A percentile compares a stretch with the other conserved stretches of the same genome.
phyloP scores from a whole-genome alignment of 2,888 invertebrate genomes.

The Odiellus spinosus region DNA sequence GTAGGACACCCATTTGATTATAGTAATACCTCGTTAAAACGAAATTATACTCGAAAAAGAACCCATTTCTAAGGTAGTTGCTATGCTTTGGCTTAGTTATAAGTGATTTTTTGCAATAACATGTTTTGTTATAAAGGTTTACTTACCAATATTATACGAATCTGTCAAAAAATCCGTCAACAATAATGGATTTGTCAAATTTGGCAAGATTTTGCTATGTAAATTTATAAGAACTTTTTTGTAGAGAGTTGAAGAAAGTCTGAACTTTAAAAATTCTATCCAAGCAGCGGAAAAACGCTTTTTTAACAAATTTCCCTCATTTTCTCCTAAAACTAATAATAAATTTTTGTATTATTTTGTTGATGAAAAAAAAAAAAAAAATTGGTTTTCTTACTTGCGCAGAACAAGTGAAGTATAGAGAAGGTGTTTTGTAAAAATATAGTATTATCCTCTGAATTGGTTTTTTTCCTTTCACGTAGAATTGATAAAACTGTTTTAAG shows the following conservation, averaged over 20 bases:
- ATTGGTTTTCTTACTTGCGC: neutral
- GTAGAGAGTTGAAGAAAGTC: slow-evolving; percentile 44
- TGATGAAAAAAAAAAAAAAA: neutral
- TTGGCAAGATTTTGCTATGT: slow-evolving; percentile 62
- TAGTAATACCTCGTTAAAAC: too few relatives aligned
- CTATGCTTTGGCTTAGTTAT: too few relatives aligned
- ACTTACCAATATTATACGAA: slow-evolving; percentile 58
- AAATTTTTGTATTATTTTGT: neutral
- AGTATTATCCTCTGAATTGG: too few relatives aligned
- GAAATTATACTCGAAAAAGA: too few relatives aligned
- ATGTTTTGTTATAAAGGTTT: too few relatives aligned
- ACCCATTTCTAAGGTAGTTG: too few relatives aligned
- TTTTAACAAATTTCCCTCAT: neutral
- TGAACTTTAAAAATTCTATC: slow-evolving; percentile 25
- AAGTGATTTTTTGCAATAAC: too few relatives aligned
- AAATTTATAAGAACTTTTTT: slow-evolving; percentile 62
- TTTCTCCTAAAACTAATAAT: too few relatives aligned
- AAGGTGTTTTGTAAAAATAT: neutral
- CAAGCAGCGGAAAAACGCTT: slow-evolving; percentile 24
- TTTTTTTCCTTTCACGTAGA: too few relatives aligned
- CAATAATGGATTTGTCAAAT: slow-evolving; percentile 61
- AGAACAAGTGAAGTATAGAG: neutral
- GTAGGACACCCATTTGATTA: too few relatives aligned
- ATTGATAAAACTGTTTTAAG: too few relatives aligned
- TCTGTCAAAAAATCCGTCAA: slow-evolving; percentile 84